Conservation (phyloP, 2,113 vertebrate genomes). For the Pollimyrus isidori region DNA sequence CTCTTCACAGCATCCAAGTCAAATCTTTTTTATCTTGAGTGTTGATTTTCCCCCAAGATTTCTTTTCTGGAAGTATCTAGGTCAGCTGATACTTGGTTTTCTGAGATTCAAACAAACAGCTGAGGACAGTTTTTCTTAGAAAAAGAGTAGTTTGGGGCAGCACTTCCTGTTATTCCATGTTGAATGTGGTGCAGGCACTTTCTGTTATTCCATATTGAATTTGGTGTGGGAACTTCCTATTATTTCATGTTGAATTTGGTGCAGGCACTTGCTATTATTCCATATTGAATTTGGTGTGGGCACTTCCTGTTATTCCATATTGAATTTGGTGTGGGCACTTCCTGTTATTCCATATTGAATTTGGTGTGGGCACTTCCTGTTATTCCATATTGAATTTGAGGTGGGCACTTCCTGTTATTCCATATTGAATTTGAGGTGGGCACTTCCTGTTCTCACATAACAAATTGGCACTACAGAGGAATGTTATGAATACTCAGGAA, state of each 20-base stretch:
- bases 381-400: not conserved
- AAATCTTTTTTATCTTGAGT: not conserved
- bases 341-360: not conserved
- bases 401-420: too few species aligned
- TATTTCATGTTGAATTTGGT: not conserved
- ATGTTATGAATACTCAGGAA: not conserved
- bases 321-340: not conserved
- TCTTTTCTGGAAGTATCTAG: not conserved
- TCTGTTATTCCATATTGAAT: not conserved
- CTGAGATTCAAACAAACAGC: constrained; percentile 10
- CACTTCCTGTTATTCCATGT: not conserved
- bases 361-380: not conserved
- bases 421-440: not conserved
- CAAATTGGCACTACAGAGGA: not conserved
- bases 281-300: too few species aligned
- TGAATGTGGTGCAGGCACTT: not conserved
- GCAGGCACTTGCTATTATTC: too few species aligned
- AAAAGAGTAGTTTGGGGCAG: not conserved
- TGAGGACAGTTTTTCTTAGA: constrained; percentile 3
- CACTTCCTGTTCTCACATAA: not conserved
- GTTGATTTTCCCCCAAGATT: not conserved
- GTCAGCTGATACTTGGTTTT: constrained; percentile 7
- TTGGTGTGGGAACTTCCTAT: not conserved
- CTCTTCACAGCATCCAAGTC: not conserved
- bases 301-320: too few species aligned